Evolutionary conservation across 2,113 vertebrate genomes (phyloP), one percentile per base, ranked within the genome.

Genomic region (Orientallactaga bullata): DNA sequence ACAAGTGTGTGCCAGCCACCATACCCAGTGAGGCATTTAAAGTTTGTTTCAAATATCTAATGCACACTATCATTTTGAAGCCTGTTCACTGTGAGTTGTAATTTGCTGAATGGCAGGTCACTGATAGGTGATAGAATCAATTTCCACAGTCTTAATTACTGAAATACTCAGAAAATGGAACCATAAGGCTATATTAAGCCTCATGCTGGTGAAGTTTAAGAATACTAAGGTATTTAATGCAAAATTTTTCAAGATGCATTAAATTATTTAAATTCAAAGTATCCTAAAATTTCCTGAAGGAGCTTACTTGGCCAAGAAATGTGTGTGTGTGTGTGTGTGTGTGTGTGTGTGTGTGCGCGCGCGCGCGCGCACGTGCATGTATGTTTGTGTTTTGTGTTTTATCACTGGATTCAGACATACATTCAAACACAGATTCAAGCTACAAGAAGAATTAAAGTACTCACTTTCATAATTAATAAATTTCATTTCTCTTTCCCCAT

Each of bases 221-320:
- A 88, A 55, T 95, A 87, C 66, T 86, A 55, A 82, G 58, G 2
- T 92, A 76, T 55, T 88, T 82, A 51, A 85, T 90, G 23, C 69
- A 17, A 86, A n/a, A 85, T 93, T 94, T 93, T 77, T 91, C 76
- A 93, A 79, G n/a, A n/a, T 76, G 4, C 21, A 65, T 89, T 91
- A 83, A 88, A 51, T 93, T 93, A 66, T 78, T 87, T 91, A 93
- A 79, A 55, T 88, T 83, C 78, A 42, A 74, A 68, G 5, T 88
- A 73, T 21, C 20, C 24, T 86, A 69, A 72, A 68, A 86, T 37
- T 85, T 86, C 78, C 88, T 93, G 28, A 92, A 37, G 42, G 71
- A 92, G 60, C 83, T 88, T 79, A 37, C 30, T 77, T 90, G 21
- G 10, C 74, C 32, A 87, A 35, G 24, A 58, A 23, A 24, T 76